Base-by-base conservation (phyloP, 1,140 invertebrate genomes). In the Atta cephalotes region DNA sequence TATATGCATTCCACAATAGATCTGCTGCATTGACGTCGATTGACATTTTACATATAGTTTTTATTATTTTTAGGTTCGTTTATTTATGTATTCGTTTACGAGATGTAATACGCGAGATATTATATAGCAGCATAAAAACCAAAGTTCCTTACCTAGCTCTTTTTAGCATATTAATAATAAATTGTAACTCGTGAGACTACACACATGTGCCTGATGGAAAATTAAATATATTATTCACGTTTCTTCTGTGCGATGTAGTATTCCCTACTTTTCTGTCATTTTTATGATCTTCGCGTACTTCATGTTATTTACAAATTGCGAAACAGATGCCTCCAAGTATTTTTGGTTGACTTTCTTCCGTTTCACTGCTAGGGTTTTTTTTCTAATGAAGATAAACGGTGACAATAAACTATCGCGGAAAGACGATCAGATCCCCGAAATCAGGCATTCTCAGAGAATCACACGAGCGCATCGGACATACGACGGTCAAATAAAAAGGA, bases 401-500 rank as follows among this genome's bases (percentile, higher is more conserved):
- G 60, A 82, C 56, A 82, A 82, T 86, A 86, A 86, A 86, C 51
- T 63, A 62, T 45, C 53, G 66, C 58, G 45, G 12, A 31, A 71
- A 82, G 51, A 62, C 65, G 79, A 82, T 86, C 85, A 53, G 58
- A 62, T 35, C 65, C 25, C 49, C 63, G 21, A 86, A 79, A 86
- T 86, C 53, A 81, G 45, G 56, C 86, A 80, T 85, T 76, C 58
- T 65, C n/a, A 45, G 35, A 60, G 45, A 71, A 84, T 84, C 66
- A 53, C 63, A 84, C 66, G 56, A 84, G 65, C 68, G 14, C 76
- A 56, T 76, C 62, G 86, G 56, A 79, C 49, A 62, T 77, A 35
- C 81, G 66, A 91, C 88, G 81, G 80, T 86, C 76, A 78, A 80
- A 81, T 86, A 90, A 85, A 88, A 87, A 82, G 68, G 66, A 72